Evolutionary conservation across 2,113 vertebrate genomes (phyloP).

Genomic region (Peromyscus maniculatus): DNA sequence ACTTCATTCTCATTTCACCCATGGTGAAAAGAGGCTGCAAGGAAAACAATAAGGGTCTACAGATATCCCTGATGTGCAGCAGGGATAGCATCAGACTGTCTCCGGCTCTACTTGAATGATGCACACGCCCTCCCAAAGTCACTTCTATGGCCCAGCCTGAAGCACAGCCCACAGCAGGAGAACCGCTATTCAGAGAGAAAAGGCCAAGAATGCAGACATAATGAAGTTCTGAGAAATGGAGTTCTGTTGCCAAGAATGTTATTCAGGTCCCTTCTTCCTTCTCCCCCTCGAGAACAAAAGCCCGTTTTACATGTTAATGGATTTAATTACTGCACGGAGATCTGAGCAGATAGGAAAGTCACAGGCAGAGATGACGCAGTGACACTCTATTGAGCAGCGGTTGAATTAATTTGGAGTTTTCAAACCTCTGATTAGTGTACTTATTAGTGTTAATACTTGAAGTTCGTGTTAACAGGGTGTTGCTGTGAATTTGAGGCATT

Average conservation of each 20-base stretch:
- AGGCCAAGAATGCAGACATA: conserved; percentile 16
- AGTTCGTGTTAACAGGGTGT: conserved; percentile 74
- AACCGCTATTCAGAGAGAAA: conserved; percentile 33
- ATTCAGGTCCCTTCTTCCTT: conserved; percentile 81
- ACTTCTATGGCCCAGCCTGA: not conserved
- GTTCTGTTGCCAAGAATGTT: conserved; percentile 71
- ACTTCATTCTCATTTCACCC: conserved; percentile 9
- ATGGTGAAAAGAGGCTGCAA: not conserved
- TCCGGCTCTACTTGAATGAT: not conserved
- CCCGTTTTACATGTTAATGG: conserved; percentile 89
- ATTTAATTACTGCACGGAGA: conserved; percentile 87
- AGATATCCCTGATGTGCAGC: accelerated
- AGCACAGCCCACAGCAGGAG: not conserved
- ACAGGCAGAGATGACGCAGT: conserved; percentile 81
- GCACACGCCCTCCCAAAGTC: not conserved
- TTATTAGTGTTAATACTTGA: conserved; percentile 86
- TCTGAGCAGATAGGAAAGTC: conserved; percentile 86
- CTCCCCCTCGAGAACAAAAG: conserved; percentile 82
- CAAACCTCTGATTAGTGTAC: conserved; percentile 74
- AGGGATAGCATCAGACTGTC: not conserved
- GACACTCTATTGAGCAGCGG: conserved; percentile 84
- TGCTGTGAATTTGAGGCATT: conserved; percentile 77
- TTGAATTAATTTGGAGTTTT: conserved; percentile 87
- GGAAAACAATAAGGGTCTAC: not conserved
- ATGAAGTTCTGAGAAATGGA: conserved; percentile 77